Evolutionary conservation across 2,888 invertebrate genomes (phyloP), one percentile per base, ranked within the genome.

Genomic region (Synergus japonicus): DNA sequence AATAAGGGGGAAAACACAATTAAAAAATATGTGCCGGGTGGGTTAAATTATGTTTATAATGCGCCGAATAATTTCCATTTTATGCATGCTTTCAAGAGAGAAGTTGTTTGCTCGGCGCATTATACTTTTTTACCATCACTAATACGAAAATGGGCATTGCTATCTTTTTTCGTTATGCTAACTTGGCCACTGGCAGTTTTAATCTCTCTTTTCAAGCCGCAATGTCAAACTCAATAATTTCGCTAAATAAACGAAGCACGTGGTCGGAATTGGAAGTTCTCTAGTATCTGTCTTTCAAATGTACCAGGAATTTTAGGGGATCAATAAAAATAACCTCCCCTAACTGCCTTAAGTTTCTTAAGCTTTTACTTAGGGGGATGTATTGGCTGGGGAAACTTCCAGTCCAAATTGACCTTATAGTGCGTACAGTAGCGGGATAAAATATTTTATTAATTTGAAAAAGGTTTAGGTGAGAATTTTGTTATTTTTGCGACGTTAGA

Each of bases 21-120:
- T 29, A n/a, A 58, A 8, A 54, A 58, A 73, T 18, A 41, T 73
- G 37, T 73, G 37, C 73, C n/a, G 41, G n/a, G 54, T 58, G 29
- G 37, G 73, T 73, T n/a, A 41, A 54, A 73, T 73, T 73, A 73
- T n/a, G 54, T 73, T 54, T 41, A 73, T 73, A 73, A 73, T 73
- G 54, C 54, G 54, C 18, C 73, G 12, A 54, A 73, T 73, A 73
- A 58, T 73, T 73, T 73, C n/a, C 73, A 73, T 73, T 41, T 58
- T 37, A 73, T 73, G 54, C 54, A 73, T 73, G 73, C 54, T 54
- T 54, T 49, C 54, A 54, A 49, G 41, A 49, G 41, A 73, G 41
- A 54, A 49, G 18, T 54, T 73, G 54, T 73, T 73, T 73, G 18
- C 41, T 73, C 73, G 12, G 54, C 18, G 49, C 54, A 54, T 73